A percentile compares a stretch with the other conserved stretches of the same genome.
phyloP scores from a whole-genome alignment of 92 coral and sea anemone species.

The Anthopleura xanthogrammica region DNA sequence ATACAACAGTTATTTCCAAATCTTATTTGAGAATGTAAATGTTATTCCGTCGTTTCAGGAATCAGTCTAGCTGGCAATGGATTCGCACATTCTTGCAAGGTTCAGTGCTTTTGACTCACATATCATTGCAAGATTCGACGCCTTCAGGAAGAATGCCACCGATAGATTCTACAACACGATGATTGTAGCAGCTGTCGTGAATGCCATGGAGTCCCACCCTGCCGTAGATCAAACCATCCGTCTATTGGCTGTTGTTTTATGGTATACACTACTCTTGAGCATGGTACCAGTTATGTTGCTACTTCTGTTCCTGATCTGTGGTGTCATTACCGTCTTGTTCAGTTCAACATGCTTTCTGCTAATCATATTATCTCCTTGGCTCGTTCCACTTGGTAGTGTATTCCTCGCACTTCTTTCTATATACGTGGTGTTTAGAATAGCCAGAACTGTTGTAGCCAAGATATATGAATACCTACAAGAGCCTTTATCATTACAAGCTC shows the following conservation, averaged over 20 bases:
- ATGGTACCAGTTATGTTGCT: neutral
- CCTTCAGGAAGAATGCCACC: neutral
- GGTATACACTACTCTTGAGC: neutral
- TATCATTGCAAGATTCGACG: neutral
- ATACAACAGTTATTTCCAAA: no score
- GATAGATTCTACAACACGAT: neutral
- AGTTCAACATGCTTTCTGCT: neutral
- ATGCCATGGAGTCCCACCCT: neutral
- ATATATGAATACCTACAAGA: neutral
- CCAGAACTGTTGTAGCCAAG: neutral
- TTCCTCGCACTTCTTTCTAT: neutral
- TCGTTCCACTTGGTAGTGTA: neutral
- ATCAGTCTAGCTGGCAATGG: neutral
- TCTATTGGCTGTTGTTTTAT: neutral
- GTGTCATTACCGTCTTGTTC: neutral
- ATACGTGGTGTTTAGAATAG: neutral
- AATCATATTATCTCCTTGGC: neutral
- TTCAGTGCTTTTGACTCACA: neutral
- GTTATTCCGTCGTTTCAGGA: neutral
- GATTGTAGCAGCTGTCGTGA: neutral
- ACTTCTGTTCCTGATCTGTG: neutral
- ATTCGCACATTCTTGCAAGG: neutral
- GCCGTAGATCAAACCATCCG: neutral
- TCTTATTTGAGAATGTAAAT: neutral
- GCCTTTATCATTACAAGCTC: neutral